Base-by-base conservation (phyloP, 2,888 invertebrate species). In the Xylocampa areola region DNA sequence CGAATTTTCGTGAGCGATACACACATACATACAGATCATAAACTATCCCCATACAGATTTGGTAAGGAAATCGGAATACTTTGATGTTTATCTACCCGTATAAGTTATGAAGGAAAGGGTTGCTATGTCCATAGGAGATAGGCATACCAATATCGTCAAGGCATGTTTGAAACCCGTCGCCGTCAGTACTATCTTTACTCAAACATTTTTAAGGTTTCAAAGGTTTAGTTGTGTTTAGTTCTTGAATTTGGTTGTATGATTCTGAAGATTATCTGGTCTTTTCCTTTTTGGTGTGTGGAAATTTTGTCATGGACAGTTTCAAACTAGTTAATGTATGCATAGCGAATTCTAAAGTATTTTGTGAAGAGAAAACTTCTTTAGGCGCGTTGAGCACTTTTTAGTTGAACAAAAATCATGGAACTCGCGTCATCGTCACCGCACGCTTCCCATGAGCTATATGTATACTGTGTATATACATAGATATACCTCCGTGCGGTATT, bases 21-120 rank as follows among this genome's bases (percentile, higher is more conserved):
- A 35, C 36, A 45, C 47, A 30, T 57, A 61, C 44, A 35, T 39
- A 45, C 47, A 30, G 53, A 61, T 37, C 55, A 55, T 70, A 70
- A 70, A 60, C 52, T 69, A 70, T 59, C 36, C 43, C 33, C 45
- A 55, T 61, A 51, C 41, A 37, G 60, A 70, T 58, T 74, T 70
- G 37, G 45, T 39, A 53, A 70, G 54, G 58, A 53, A 51, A 65
- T 51, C 62, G 25, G 59, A 71, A 71, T 74, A 74, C 67, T 59
- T 62, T 62, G 75, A 72, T 72, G 58, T 71, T 75, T 72, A 75
- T 72, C 71, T 65, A 41, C 50, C 53, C 58, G 61, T 75, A 59
- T 71, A 71, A 71, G 66, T 72, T 74, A 72, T 72, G 75, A 66
- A 71, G 55, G 27, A 62, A 70, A 62, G 68, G 75, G 72, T 71